Evolutionary conservation across 2,113 vertebrate species (phyloP).

Genomic region (Dasyurus viverrinus): DNA sequence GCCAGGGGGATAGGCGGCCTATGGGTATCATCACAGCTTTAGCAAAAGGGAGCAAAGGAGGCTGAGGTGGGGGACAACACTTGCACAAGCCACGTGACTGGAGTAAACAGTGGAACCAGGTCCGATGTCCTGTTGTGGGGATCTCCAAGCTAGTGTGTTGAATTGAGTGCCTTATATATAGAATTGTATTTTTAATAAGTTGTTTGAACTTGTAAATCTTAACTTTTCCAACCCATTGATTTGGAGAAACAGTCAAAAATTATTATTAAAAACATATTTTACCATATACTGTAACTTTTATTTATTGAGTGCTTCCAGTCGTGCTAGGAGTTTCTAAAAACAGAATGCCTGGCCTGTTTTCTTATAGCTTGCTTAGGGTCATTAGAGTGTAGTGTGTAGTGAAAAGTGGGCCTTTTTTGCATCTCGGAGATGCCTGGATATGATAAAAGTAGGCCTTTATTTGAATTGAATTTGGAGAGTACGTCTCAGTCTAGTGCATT

Average conservation of each 20-base stretch:
- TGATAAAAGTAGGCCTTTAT: slow-evolving; percentile 51
- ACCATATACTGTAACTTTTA: background rate
- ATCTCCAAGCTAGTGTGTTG: background rate
- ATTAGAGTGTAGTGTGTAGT: slow-evolving; percentile 23
- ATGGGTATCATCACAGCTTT: background rate
- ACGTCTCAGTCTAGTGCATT: slow-evolving; percentile 30
- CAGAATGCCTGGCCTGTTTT: background rate
- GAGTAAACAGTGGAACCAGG: background rate
- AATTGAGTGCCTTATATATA: background rate
- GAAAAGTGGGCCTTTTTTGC: slow-evolving; percentile 33
- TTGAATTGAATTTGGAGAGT: slow-evolving; percentile 49
- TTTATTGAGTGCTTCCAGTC: background rate
- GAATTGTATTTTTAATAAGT: background rate
- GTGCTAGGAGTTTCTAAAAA: background rate
- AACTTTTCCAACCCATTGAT: background rate
- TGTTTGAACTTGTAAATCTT: background rate
- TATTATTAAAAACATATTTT: background rate
- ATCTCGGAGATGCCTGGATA: background rate
- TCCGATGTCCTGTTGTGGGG: background rate
- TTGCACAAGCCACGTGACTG: background rate
- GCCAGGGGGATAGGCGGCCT: background rate
- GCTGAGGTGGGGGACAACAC: background rate
- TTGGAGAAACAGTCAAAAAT: background rate
- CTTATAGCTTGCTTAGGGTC: background rate
- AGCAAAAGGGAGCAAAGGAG: background rate